phyloP scores from a whole-genome alignment of 37 sponge, comb jelly and placozoan species.

The Beroe ovata region DNA sequence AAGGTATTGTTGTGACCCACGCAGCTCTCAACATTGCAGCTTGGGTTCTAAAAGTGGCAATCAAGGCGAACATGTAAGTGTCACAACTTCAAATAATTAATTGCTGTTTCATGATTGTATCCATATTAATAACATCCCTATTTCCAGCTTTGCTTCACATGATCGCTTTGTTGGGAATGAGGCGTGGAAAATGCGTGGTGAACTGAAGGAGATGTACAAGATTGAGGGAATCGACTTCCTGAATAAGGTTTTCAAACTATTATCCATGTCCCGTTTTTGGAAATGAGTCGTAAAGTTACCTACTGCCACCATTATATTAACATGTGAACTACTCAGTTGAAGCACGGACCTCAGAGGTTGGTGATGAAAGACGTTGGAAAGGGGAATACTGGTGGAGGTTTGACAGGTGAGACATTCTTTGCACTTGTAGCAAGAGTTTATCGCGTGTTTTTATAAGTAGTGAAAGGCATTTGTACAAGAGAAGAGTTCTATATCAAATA shows the following conservation, averaged over 20 bases:
- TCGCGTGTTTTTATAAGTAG: no score
- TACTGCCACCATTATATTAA: no score
- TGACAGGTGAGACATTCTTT: neutral
- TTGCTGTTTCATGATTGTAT: neutral
- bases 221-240: neutral
- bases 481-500: no score
- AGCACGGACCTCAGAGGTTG: neutral
- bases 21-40: neutral
- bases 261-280: no score
- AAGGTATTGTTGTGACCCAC: neutral
- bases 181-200: neutral
- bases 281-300: no score
- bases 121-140: neutral
- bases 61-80: neutral
- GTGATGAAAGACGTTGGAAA: slow-evolving; percentile 2
- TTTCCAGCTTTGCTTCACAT: neutral
- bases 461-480: no score
- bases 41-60: neutral
- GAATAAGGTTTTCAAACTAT: neutral
- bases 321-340: neutral
- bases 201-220: neutral
- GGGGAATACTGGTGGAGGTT: neutral
- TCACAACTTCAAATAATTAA: no score
- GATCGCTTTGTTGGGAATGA: neutral
- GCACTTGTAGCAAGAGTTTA: no score